Percentiles rank a stretch among this genome's conserved stretches.
Evolutionary conservation across 23 tunicate species (phyloP).

Genomic region (Trididemnum clinides): DNA sequence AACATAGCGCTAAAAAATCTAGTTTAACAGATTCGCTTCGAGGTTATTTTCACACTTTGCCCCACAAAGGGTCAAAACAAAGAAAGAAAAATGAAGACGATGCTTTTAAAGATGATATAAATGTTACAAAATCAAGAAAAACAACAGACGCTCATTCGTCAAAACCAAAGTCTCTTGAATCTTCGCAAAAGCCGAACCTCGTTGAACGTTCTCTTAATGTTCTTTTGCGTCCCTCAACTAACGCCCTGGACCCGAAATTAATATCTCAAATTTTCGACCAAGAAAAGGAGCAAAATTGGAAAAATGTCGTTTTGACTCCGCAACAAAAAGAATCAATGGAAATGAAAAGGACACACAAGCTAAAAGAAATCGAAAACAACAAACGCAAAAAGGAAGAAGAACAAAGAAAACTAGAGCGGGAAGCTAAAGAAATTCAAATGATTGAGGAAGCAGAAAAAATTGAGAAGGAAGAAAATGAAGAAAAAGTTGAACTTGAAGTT

Average conservation of each 20-base stretch:
- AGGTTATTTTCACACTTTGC: background rate
- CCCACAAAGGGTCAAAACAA: background rate
- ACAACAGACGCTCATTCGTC: background rate
- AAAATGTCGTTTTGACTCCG: background rate
- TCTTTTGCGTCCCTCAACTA: background rate
- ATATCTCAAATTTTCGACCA: constrained; percentile 15
- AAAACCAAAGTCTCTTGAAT: background rate
- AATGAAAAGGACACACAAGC: background rate
- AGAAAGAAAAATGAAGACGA: background rate
- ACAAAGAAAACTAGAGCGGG: background rate
- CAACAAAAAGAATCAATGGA: background rate
- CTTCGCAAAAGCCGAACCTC: background rate
- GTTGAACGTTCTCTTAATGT: background rate
- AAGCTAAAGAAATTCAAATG: background rate
- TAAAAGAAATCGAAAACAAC: constrained; percentile 6
- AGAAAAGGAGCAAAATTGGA: constrained; percentile 6
- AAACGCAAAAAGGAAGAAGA: constrained; percentile 18
- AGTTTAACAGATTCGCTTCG: background rate
- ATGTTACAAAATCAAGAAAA: background rate
- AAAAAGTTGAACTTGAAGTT: background rate
- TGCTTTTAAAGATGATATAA: background rate
- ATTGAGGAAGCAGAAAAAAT: constrained; percentile 29
- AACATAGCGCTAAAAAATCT: too few relatives aligned
- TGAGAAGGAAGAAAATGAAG: constrained; percentile 1
- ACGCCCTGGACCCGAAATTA: background rate